These are phyloP conservation scores for Ophthalmolycus amberensis DNA, from an alignment of 2,113 vertebrate genomes.

Conservation along the genomic window DNA sequence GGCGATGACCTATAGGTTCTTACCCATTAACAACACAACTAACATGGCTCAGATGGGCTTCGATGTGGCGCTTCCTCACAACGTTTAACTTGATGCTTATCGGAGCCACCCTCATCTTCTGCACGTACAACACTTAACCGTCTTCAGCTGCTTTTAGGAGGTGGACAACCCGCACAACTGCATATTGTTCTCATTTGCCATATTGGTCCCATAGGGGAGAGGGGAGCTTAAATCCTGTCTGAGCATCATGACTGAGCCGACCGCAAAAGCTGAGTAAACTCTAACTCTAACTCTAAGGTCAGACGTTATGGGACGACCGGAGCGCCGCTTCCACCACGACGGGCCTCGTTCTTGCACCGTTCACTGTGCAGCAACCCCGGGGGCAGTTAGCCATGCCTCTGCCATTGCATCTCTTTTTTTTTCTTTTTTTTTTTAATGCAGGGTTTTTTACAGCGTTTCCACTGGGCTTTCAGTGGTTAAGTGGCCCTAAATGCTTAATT, in stretches of 20 bases:
- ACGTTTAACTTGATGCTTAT: constrained; percentile 21
- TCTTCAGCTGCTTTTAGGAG: constrained; percentile 48
- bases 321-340: constrained; percentile 32
- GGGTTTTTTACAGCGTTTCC: constrained; percentile 72
- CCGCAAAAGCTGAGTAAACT: constrained; percentile 62
- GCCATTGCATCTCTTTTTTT: constrained; percentile 54
- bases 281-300: too few species aligned
- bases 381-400: constrained; percentile 60
- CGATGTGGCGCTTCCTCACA: background rate
- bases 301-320: constrained; percentile 36
- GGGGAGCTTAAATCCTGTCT: constrained; percentile 61
- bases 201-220: constrained; percentile 59
- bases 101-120: constrained; percentile 25
- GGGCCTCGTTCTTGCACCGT: constrained; percentile 18
- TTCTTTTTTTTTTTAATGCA: constrained; percentile 40
- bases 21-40: constrained; percentile 17
- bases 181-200: constrained; percentile 67
- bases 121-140: constrained; percentile 17
- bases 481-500: constrained; percentile 80
- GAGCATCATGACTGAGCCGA: too few species aligned
- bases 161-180: constrained; percentile 36
- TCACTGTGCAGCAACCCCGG: constrained; percentile 30
- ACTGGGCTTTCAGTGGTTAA: constrained; percentile 76
- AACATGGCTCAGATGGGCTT: constrained; percentile 14
- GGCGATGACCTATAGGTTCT: constrained; percentile 25